Evolutionary conservation across 1,140 invertebrate species (phyloP), one percentile per base, ranked within the genome.

Genomic region (Marisa cornuarietis): DNA sequence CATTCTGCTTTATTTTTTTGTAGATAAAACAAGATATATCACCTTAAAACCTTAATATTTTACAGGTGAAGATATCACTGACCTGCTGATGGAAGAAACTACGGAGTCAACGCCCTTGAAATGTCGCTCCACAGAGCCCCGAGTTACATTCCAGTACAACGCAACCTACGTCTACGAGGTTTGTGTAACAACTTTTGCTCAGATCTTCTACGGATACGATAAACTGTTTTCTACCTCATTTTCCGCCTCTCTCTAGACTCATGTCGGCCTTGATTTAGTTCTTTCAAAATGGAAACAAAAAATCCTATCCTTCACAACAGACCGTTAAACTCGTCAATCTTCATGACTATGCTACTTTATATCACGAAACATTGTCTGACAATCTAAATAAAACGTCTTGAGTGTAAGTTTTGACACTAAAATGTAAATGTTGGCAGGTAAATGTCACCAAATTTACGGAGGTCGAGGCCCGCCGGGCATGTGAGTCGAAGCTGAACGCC

Each of bases 51-150:
- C 31, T 42, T 42, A 42, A 42, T 63, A 31, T 26, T 14, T 83
- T 72, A 18, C 79, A 83, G 83, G 75, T 0, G 71, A 71, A 63
- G 84, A 87, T 71, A 82, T 87, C 6, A 87, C 86, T 65, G 69
- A 81, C 3, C 49, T 69, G 2, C 62, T 84, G 24, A 65, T 83
- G 42, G 65, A 71, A 31, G 71, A 69, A 18, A 81, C 80, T 22
- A 24, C 78, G 5, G 76, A 66, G 42, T 62, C 78, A 54, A 18
- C 54, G 31, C 85, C 85, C n/a, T 52, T 79, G 8, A 82, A 84
- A 22, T 87, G 86, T 81, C 54, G 81, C 16, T 83, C 84, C 7
- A 79, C 72, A 58, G 76, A 81, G 54, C 66, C 71, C 18, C 51
- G 68, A 54, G 22, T 61, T 16, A 13, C 68, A n/a, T 87, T 85